Conservation (phyloP, 92 coral and sea anemone species). For the Hydrozoanthus gracilis region DNA sequence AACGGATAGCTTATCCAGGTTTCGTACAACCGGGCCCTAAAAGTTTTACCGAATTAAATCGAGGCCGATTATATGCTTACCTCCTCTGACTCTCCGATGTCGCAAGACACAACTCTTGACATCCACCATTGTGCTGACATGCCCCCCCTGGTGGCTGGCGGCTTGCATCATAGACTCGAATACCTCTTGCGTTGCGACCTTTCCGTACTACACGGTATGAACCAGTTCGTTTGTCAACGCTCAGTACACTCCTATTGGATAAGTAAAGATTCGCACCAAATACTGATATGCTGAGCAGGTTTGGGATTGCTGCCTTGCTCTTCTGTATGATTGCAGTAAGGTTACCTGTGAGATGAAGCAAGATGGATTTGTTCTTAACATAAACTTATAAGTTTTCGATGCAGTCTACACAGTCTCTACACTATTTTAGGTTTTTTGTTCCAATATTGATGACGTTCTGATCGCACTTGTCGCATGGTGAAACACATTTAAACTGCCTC, state of each 20-base stretch:
- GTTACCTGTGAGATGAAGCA: slow-evolving; percentile 23
- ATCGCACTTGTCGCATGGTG: too few relatives aligned
- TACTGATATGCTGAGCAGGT: slow-evolving; percentile 1
- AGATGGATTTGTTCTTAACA: neutral
- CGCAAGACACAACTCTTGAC: slow-evolving; percentile 88
- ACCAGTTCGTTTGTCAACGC: slow-evolving; percentile 64
- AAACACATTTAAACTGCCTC: too few relatives aligned
- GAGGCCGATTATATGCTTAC: slow-evolving; percentile 31
- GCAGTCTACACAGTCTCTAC: too few relatives aligned
- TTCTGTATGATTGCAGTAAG: neutral
- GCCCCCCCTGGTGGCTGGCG: slow-evolving; percentile 83
- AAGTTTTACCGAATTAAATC: neutral
- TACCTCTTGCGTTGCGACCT: slow-evolving; percentile 52
- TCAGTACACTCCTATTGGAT: slow-evolving; percentile 37
- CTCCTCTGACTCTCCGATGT: slow-evolving; percentile 62
- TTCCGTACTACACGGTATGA: slow-evolving; percentile 23
- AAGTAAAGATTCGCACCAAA: slow-evolving; percentile 13
- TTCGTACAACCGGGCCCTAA: too few relatives aligned
- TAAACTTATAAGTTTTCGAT: neutral
- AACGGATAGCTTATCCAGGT: too few relatives aligned
- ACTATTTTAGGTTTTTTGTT: too few relatives aligned
- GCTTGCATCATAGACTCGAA: slow-evolving; percentile 71
- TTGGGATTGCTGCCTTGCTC: neutral
- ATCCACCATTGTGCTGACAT: slow-evolving; percentile 78
- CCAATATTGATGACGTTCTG: too few relatives aligned